These are phyloP conservation scores for Lamellibrachia columna DNA, from an alignment of 2,888 invertebrate species.

Conservation along the genomic window DNA sequence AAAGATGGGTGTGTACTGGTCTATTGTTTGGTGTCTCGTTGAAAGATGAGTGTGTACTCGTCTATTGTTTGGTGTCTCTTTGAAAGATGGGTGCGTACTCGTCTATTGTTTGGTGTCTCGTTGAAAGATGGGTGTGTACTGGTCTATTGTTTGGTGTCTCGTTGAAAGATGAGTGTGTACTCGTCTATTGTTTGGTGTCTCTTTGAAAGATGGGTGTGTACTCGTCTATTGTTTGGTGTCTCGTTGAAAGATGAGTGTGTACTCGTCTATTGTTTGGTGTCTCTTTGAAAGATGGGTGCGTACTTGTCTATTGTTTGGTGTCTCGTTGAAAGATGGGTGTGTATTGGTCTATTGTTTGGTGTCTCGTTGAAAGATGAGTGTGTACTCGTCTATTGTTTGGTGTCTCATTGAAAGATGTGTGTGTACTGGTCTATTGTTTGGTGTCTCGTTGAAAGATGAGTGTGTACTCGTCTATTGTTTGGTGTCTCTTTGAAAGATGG, in stretches of 20 bases:
- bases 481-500: constrained; percentile 88
- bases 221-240: neutral
- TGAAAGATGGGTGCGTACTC: constrained; percentile 88
- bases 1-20: constrained; percentile 84
- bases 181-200: neutral
- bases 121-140: constrained; percentile 84
- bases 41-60: constrained; percentile 84
- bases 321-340: constrained; percentile 91
- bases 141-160: neutral
- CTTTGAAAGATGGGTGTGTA: constrained; percentile 92
- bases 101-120: neutral
- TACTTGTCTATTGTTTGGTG: neutral
- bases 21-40: neutral
- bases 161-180: constrained; percentile 84
- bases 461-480: constrained; percentile 61
- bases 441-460: constrained; percentile 89
- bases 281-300: constrained; percentile 92
- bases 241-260: constrained; percentile 84
- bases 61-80: constrained; percentile 65
- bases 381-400: constrained; percentile 47
- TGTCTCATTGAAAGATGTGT: constrained; percentile 84
- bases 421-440: constrained; percentile 49
- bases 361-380: constrained; percentile 84
- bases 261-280: neutral
- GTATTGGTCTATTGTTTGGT: constrained; percentile 43